Percentiles rank a stretch among this genome's conserved stretches.
phyloP scores from a whole-genome alignment of 2,113 vertebrate species.

The Excalfactoria chinensis region DNA sequence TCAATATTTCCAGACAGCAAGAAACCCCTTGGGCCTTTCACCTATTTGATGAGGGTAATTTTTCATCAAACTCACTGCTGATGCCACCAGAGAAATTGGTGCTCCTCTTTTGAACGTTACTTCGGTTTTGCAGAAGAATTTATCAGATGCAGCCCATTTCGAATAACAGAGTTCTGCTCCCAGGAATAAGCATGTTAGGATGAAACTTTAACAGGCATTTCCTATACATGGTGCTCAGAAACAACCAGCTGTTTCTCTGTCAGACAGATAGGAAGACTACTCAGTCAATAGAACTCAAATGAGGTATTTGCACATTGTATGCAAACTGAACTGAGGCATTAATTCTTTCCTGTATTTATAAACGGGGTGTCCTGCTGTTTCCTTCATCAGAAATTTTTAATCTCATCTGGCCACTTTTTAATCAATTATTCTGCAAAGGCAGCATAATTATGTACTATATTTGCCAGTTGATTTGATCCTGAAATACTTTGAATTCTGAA shows the following conservation, averaged over 20 bases:
- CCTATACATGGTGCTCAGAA: neutral
- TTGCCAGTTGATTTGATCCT: neutral
- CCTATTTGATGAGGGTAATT: conserved; percentile 12
- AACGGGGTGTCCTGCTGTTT: neutral
- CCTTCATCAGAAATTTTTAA: neutral
- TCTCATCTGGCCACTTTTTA: conserved; percentile 16
- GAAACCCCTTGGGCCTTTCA: conserved; percentile 17
- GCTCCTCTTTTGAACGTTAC: conserved; percentile 35
- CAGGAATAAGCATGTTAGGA: neutral
- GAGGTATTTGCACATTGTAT: neutral
- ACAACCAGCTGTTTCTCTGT: neutral
- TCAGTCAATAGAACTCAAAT: neutral
- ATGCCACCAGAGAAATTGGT: neutral
- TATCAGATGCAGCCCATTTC: conserved; percentile 21
- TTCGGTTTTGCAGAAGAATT: conserved; percentile 39
- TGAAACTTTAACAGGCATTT: conserved; percentile 26
- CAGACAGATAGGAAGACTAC: neutral
- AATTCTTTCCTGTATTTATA: neutral
- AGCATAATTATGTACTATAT: neutral
- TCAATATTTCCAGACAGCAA: conserved; percentile 4
- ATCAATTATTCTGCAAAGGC: neutral
- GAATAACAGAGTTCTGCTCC: conserved; percentile 28
- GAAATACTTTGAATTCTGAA: neutral
- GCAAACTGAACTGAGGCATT: neutral
- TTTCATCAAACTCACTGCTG: conserved; percentile 18